phyloP scores from a whole-genome alignment of 2,113 vertebrate species.

The Microcebus jonahi region DNA sequence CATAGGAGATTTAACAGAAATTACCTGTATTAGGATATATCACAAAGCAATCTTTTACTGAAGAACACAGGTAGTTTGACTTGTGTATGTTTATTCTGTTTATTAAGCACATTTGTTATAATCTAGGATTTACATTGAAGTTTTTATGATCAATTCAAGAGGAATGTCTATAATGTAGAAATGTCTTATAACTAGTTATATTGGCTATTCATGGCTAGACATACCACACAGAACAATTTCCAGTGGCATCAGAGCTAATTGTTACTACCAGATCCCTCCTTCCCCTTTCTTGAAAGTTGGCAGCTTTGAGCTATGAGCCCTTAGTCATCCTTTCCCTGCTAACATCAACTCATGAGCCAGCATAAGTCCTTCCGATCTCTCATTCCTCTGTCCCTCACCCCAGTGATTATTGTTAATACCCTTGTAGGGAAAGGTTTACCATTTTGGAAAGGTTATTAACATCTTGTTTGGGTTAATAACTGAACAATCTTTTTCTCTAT shows the following conservation, averaged over 20 bases:
- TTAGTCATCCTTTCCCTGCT: background rate
- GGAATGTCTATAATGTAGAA: background rate
- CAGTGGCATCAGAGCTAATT: background rate
- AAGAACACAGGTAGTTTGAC: background rate
- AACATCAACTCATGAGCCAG: background rate
- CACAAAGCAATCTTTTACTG: background rate
- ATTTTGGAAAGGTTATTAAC: background rate
- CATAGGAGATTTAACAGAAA: background rate
- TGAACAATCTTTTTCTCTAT: background rate
- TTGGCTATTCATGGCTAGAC: background rate
- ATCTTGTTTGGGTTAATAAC: background rate
- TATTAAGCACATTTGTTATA: background rate
- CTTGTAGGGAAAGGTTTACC: background rate
- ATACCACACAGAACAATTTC: background rate
- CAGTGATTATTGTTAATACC: background rate
- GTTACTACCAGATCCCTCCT: background rate
- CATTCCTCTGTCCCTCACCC: background rate
- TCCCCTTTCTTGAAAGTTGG: background rate
- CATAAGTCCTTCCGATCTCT: background rate
- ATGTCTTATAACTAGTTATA: background rate
- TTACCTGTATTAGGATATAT: background rate
- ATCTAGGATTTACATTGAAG: background rate
- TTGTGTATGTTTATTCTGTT: background rate
- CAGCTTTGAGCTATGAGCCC: background rate
- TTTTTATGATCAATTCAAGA: conserved; percentile 17